A percentile compares a stretch with the other conserved stretches of the same genome.
phyloP scores from a whole-genome alignment of 2,113 vertebrate genomes.

The Chaetodon auriga region DNA sequence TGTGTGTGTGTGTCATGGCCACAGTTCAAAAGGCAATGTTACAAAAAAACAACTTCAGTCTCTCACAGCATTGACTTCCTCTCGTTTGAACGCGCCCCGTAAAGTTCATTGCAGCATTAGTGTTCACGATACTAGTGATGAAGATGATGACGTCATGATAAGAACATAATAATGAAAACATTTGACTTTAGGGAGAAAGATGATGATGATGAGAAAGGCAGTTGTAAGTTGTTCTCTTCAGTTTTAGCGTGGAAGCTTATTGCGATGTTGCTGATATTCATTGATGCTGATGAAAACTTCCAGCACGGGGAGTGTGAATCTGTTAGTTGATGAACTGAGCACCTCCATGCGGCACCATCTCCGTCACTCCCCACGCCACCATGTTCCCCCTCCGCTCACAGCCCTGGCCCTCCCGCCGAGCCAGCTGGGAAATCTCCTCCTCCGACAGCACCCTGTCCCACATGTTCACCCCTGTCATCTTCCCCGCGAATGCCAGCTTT shows the following conservation, averaged over 20 bases:
- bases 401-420: conserved; percentile 70
- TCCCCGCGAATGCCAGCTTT: conserved; percentile 90
- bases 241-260: conserved; percentile 41
- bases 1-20: conserved; percentile 20
- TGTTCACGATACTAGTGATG: conserved; percentile 15
- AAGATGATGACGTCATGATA: conserved; percentile 15
- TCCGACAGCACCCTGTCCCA: conserved; percentile 90
- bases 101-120: conserved; percentile 50
- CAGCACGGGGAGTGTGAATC: neutral
- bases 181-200: conserved; percentile 4
- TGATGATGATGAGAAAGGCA: conserved; percentile 4
- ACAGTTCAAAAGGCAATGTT: conserved; percentile 51
- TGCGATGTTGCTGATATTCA: conserved; percentile 33
- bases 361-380: conserved; percentile 93
- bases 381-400: conserved; percentile 89
- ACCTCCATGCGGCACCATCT: conserved; percentile 90
- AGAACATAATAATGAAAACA: conserved; percentile 4
- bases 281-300: neutral
- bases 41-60: conserved; percentile 51
- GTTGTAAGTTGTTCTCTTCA: conserved; percentile 35
- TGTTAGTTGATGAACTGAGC: conserved; percentile 90
- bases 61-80: conserved; percentile 65
- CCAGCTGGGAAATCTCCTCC: conserved; percentile 83
- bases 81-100: conserved; percentile 25
- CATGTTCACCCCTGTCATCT: conserved; percentile 93